Conservation (phyloP, 2,113 vertebrate genomes). For the Hippoglossus stenolepis region DNA sequence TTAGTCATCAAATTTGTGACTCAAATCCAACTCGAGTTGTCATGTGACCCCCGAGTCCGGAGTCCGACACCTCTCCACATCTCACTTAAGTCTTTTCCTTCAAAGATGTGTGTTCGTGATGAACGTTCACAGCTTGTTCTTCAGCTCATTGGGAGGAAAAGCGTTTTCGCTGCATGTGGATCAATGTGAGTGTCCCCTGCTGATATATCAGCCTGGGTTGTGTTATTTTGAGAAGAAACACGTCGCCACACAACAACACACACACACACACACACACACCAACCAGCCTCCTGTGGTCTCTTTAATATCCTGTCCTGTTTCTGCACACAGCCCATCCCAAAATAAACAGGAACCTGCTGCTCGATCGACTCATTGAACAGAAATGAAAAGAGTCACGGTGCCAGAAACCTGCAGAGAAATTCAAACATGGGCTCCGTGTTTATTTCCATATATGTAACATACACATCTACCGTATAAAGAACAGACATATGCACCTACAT, state of each 20-base stretch:
- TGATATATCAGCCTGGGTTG: background rate
- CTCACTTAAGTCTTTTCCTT: background rate
- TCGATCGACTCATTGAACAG: conserved; percentile 18
- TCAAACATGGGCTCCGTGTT: too few relatives aligned
- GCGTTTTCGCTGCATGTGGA: background rate
- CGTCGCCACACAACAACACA: background rate
- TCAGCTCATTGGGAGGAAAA: background rate
- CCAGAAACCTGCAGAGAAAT: conserved; percentile 4
- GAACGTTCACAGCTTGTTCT: background rate
- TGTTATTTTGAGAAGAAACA: conserved; percentile 17
- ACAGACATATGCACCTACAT: too few relatives aligned
- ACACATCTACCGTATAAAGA: background rate
- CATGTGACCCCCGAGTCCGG: too few relatives aligned
- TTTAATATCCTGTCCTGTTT: conserved; percentile 52
- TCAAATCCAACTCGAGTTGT: too few relatives aligned
- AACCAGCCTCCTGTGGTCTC: background rate
- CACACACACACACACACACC: background rate
- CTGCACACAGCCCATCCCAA: conserved; percentile 24
- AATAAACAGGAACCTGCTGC: conserved; percentile 56
- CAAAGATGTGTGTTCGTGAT: background rate
- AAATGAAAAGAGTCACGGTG: background rate
- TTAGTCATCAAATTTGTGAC: too few relatives aligned
- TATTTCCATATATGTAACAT: background rate
- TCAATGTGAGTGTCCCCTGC: background rate
- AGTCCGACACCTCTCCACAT: background rate